phyloP scores from a whole-genome alignment of 2,888 invertebrate genomes.

The Osmoderma eremita region DNA sequence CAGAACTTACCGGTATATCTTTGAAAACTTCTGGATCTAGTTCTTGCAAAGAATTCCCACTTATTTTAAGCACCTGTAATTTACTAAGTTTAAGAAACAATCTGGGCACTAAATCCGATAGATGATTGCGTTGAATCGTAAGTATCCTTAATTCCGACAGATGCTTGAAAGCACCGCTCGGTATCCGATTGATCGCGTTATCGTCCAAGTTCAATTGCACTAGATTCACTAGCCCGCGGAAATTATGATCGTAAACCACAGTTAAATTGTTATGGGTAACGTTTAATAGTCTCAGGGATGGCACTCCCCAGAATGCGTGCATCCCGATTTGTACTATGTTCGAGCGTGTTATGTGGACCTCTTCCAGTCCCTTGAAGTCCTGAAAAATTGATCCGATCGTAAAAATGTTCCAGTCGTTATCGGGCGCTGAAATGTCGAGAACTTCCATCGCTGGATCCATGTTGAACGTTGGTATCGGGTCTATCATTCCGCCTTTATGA shows the following conservation, averaged over 20 bases:
- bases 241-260: slow-evolving; percentile 76
- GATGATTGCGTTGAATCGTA: slow-evolving; percentile 74
- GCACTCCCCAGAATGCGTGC: slow-evolving; percentile 84
- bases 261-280: slow-evolving; percentile 80
- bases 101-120: slow-evolving; percentile 75
- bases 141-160: slow-evolving; percentile 75
- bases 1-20: slow-evolving; percentile 70
- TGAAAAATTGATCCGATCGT: slow-evolving; percentile 77
- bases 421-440: slow-evolving; percentile 74
- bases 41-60: slow-evolving; percentile 78
- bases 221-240: slow-evolving; percentile 79
- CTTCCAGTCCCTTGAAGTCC: slow-evolving; percentile 69
- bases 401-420: slow-evolving; percentile 67
- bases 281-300: slow-evolving; percentile 69
- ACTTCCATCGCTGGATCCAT: slow-evolving; percentile 74
- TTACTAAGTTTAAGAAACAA: slow-evolving; percentile 79
- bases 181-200: slow-evolving; percentile 79
- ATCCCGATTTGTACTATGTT: slow-evolving; percentile 81
- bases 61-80: slow-evolving; percentile 77
- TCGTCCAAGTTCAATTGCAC: slow-evolving; percentile 77
- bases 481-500: slow-evolving; percentile 70
- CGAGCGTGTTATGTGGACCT: slow-evolving; percentile 77
- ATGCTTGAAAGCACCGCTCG: slow-evolving; percentile 80
- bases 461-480: slow-evolving; percentile 71
- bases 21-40: slow-evolving; percentile 83